phyloP scores from a whole-genome alignment of 2,113 vertebrate species.

The Pseudorasbora parva region DNA sequence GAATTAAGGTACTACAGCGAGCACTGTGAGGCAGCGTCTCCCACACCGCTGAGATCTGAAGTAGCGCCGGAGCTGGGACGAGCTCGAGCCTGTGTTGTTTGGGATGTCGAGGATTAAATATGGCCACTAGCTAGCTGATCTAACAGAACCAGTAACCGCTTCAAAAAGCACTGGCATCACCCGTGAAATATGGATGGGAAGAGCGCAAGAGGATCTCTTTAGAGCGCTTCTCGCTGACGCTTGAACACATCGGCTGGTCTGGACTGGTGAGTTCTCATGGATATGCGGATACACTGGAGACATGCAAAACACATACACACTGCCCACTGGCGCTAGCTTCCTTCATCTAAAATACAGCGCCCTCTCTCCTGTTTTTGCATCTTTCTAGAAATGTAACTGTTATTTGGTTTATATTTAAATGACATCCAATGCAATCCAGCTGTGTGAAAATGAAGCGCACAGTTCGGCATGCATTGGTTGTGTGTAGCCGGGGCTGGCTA shows the following conservation, averaged over 20 bases:
- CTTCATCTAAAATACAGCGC: not conserved
- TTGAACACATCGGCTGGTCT: slow-evolving; percentile 26
- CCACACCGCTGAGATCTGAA: slow-evolving; percentile 53
- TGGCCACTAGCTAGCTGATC: slow-evolving; percentile 64
- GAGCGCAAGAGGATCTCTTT: slow-evolving; percentile 46
- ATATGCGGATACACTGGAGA: slow-evolving; percentile 26
- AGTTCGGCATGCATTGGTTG: not conserved
- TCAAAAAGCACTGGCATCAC: slow-evolving; percentile 43
- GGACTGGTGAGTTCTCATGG: slow-evolving; percentile 55
- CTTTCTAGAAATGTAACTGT: not conserved
- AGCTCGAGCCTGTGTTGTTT: slow-evolving; percentile 58
- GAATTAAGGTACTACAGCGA: not conserved
- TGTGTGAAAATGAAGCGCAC: not conserved
- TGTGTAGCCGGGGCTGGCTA: slow-evolving; percentile 29
- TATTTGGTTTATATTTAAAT: not conserved
- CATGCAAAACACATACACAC: not conserved
- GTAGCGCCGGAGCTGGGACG: slow-evolving; percentile 55
- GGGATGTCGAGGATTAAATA: slow-evolving; percentile 70
- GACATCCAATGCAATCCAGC: not conserved
- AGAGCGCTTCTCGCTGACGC: slow-evolving; percentile 38
- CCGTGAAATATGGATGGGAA: slow-evolving; percentile 58
- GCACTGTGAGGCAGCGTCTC: slow-evolving; percentile 34
- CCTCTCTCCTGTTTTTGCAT: not conserved
- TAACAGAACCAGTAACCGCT: slow-evolving; percentile 45
- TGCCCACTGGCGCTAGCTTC: not conserved